Base-by-base conservation (phyloP, 92 coral and sea anemone genomes). In the Chrysogorgia sp. region DNA sequence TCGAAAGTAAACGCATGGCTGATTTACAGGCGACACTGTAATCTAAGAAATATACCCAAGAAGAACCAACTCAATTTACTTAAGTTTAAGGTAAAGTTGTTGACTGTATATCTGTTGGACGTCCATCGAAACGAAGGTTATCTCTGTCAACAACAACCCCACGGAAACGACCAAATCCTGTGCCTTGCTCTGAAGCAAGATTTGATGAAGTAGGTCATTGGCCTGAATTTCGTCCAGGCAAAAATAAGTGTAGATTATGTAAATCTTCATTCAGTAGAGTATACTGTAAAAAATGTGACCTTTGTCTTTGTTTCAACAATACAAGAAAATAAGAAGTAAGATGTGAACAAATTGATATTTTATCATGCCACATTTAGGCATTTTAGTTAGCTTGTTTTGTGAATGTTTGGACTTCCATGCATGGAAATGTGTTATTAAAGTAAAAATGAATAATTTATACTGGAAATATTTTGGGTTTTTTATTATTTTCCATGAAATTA, bases 1-100 rank as follows among this genome's bases (percentile, higher is more conserved):
- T 41, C 69, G 17, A 63, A 63, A 33, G 69, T 63, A 23, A 63
- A 63, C 35, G 69, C 69, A 21, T 63, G 69, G 69, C 23, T 63
- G 41, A 19, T 63, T 10, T 63, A 63, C 22, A 41, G 69, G 10
- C 47, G 69, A 15, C 22, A 63, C 17, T 20, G 43, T 33, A 28
- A 63, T 8, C 69, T 14, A 25, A 63, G 19, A 28, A 63, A 29
- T 7, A 48, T 63, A 2, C 69, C 69, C 32, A 63, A 63, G 41
- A 31, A 33, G 69, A 7, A 63, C 3, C 69, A 63, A 48, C 3
- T 63, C 22, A 7, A 41, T 10, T 31, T 63, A 32, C 22, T 63
- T 10, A 29, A 30, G 17, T 63, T 63, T 25, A 34, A 25, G 65
- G 65, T 4, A 59, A 59, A 28, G 26, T n/a, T 28, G 56, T 48